Base-by-base conservation (phyloP, 2,113 vertebrate species). In the Phalacrocorax brasilianus region DNA sequence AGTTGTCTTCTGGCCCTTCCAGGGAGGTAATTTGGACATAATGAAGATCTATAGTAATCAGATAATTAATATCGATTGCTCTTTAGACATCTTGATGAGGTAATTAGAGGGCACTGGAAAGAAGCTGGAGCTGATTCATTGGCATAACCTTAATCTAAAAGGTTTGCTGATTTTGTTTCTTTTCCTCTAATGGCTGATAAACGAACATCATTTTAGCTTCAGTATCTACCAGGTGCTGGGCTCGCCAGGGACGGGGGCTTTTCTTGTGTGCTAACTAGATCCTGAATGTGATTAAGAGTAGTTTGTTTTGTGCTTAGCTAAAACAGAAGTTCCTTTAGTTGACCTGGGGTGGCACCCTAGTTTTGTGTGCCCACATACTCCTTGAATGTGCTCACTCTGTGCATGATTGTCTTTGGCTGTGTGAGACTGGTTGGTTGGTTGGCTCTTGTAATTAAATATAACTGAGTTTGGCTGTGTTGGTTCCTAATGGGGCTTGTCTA, bases 11-110 rank as follows among this genome's bases (percentile, higher is more conserved):
- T 90, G 97, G 95, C 95, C 81, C 90, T 97, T 97, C 91, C 95
- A 94, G 92, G 85, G 87, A 97, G 96, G 91, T 97, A 98, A 98
- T 98, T 95, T 97, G 93, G 80, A 91, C 91, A 52, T 98, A 98
- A 98, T 98, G 97, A 98, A 98, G 97, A 97, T 98, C 97, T 98
- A 96, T 97, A 96, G 97, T 97, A 97, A 98, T 98, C 97, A 98
- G 97, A 98, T 98, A 98, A 98, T 98, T 98, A 94, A 92, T 97
- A 98, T 98, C 3, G 97, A 98, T 97, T 98, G 91, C 95, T 97
- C 96, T 97, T 97, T 97, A 98, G 97, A 96, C 81, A 50, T 97
- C 97, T 98, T 98, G 97, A 98, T 68, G 67, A 97, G 96, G 95
- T 98, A 98, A 98, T 98, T 98, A 98, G 96, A 93, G 91, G 89